Evolutionary conservation across 2,797 vertebrate genomes (phyloP).

Genomic region (Lagodon rhomboides): DNA sequence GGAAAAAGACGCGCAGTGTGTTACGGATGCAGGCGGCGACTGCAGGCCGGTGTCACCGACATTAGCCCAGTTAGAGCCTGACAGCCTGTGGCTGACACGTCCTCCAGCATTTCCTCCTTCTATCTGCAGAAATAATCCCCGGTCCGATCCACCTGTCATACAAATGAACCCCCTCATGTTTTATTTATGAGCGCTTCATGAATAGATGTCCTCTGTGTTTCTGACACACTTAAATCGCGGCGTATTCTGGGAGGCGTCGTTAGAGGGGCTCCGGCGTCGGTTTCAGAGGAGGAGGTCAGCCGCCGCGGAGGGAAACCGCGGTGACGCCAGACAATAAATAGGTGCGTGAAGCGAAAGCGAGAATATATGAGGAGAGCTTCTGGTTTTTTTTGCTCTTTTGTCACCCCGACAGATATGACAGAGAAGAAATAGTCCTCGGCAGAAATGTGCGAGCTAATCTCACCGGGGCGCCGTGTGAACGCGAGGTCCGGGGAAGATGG

Average conservation of each 20-base stretch:
- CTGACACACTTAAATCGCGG: constrained; percentile 66
- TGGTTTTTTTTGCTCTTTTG: constrained; percentile 46
- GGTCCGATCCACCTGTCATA: constrained; percentile 70
- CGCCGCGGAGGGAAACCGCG: background rate
- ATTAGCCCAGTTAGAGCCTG: constrained; percentile 52
- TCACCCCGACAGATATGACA: constrained; percentile 60
- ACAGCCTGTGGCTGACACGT: constrained; percentile 59
- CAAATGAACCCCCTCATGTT: constrained; percentile 59
- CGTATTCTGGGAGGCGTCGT: constrained; percentile 48
- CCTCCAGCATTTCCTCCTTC: constrained; percentile 49
- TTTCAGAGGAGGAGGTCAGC: constrained; percentile 52
- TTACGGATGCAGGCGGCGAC: constrained; percentile 11
- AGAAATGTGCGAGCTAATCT: constrained; percentile 57
- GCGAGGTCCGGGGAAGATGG: background rate
- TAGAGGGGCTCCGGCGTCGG: constrained; percentile 3
- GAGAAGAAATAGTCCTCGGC: constrained; percentile 38
- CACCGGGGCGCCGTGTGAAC: constrained; percentile 21
- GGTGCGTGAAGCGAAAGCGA: background rate
- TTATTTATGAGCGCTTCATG: constrained; percentile 79
- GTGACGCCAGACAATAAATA: constrained; percentile 39
- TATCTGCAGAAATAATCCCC: constrained; percentile 74
- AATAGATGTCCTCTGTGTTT: constrained; percentile 70
- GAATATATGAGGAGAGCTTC: background rate
- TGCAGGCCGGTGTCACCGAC: constrained; percentile 45
- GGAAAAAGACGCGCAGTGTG: background rate